Conservation (phyloP, 1,140 invertebrate species). For the Lycorma delicatula region DNA sequence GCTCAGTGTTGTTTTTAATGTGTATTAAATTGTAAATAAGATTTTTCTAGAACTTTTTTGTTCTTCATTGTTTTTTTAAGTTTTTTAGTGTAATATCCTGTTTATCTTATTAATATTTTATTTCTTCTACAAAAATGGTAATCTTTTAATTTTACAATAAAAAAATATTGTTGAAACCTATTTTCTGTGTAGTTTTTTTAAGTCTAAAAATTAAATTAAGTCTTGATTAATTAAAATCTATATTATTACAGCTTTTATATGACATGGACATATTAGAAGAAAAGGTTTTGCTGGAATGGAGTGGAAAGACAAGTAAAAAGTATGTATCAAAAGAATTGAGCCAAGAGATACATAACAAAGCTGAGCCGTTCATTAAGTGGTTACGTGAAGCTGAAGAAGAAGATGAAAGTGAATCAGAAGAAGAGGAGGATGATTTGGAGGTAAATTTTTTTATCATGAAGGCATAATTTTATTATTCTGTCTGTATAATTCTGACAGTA, state of each 20-base stretch:
- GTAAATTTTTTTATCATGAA: conserved; percentile 36
- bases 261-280: conserved; percentile 93
- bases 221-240: no score
- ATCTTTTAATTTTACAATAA: not conserved
- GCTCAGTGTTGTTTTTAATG: no score
- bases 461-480: no score
- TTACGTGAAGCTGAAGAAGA: conserved; percentile 94
- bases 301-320: conserved; percentile 86
- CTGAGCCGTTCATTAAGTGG: conserved; percentile 92
- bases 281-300: conserved; percentile 89
- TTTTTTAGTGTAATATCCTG: no score
- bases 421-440: conserved; percentile 61
- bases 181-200: not conserved
- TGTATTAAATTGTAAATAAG: no score
- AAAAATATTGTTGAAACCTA: no score
- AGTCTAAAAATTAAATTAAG: not conserved
- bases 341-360: conserved; percentile 86
- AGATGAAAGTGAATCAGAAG: conserved; percentile 60
- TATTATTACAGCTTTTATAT: conserved; percentile 80
- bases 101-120: not conserved
- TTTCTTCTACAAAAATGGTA: not conserved
- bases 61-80: no score
- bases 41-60: no score
- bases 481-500: no score
- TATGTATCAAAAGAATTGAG: conserved; percentile 86